Percentiles rank a stretch among this genome's conserved stretches.
Evolutionary conservation across 1,140 invertebrate species (phyloP).

Genomic region (Lordiphosa mommai): DNA sequence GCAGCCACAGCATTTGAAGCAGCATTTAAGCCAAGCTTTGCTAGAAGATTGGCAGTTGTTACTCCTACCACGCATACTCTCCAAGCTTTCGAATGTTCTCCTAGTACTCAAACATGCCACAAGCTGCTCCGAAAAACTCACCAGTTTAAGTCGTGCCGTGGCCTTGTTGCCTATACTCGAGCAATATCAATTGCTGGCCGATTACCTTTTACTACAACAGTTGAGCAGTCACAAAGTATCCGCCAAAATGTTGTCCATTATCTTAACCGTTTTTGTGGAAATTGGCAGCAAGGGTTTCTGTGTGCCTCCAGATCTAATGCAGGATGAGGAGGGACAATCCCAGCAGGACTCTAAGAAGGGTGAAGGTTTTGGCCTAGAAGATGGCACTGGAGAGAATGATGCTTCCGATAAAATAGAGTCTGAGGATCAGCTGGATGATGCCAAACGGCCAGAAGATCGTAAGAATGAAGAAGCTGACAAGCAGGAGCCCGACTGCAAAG

Average conservation of each 20-base stretch:
- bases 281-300: slow-evolving; percentile 96
- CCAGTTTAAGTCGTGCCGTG: slow-evolving; percentile 60
- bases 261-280: slow-evolving; percentile 92
- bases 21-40: slow-evolving; percentile 83
- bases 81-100: slow-evolving; percentile 78
- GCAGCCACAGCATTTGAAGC: slow-evolving; percentile 83
- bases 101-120: slow-evolving; percentile 48
- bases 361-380: slow-evolving; percentile 91
- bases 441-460: slow-evolving; percentile 87
- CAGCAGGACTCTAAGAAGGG: slow-evolving; percentile 82
- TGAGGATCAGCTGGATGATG: slow-evolving; percentile 96
- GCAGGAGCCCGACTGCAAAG: slow-evolving; percentile 87
- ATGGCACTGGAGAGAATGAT: slow-evolving; percentile 96
- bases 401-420: slow-evolving; percentile 89
- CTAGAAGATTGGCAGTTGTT: slow-evolving; percentile 83
- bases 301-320: slow-evolving; percentile 89
- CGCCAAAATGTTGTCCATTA: slow-evolving; percentile 90
- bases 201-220: slow-evolving; percentile 89
- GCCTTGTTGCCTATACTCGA: slow-evolving; percentile 86
- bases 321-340: slow-evolving; percentile 84
- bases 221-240: slow-evolving; percentile 87
- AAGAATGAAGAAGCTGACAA: slow-evolving; percentile 76
- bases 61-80: slow-evolving; percentile 80
- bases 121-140: slow-evolving; percentile 30
- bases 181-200: slow-evolving; percentile 87